Percentiles rank a stretch among this genome's conserved stretches.
Conservation (phyloP, 2,797 vertebrate species). For the Notoglanidium macrostoma region DNA sequence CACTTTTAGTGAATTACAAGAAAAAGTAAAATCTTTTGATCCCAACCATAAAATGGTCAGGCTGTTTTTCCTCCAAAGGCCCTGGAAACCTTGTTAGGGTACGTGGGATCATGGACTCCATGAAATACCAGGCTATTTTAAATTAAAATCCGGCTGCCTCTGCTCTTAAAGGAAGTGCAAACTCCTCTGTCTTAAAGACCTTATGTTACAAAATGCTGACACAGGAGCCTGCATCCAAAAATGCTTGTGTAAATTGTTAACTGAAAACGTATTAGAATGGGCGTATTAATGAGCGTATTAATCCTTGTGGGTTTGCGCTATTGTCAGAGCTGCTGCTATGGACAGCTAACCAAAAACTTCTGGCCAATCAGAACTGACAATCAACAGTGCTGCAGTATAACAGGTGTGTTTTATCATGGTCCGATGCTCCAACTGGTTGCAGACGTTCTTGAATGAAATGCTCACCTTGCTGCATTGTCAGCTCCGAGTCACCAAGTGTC, state of each 20-base stretch:
- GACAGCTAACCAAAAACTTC: neutral
- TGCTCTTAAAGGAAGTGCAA: neutral
- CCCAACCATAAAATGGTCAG: no score
- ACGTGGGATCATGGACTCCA: no score
- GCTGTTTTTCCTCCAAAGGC: no score
- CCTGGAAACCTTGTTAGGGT: no score
- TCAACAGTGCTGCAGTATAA: slow-evolving; percentile 13
- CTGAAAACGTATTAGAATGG: neutral
- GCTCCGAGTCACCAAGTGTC: slow-evolving; percentile 34
- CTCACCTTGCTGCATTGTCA: slow-evolving; percentile 37
- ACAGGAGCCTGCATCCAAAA: neutral
- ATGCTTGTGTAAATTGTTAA: neutral
- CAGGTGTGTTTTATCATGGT: slow-evolving; percentile 19
- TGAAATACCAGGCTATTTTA: no score
- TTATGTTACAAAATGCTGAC: neutral
- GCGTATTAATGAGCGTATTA: neutral
- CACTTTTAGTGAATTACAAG: no score
- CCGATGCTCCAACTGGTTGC: neutral
- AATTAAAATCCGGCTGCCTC: no score
- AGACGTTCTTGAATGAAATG: slow-evolving; percentile 13
- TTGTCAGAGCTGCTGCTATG: neutral
- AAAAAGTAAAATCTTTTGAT: no score
- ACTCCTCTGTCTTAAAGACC: neutral
- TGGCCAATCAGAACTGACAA: neutral
- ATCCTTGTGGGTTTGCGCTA: neutral